Conservation (phyloP, 1,140 invertebrate genomes). For the Parasteatoda tepidariorum region DNA sequence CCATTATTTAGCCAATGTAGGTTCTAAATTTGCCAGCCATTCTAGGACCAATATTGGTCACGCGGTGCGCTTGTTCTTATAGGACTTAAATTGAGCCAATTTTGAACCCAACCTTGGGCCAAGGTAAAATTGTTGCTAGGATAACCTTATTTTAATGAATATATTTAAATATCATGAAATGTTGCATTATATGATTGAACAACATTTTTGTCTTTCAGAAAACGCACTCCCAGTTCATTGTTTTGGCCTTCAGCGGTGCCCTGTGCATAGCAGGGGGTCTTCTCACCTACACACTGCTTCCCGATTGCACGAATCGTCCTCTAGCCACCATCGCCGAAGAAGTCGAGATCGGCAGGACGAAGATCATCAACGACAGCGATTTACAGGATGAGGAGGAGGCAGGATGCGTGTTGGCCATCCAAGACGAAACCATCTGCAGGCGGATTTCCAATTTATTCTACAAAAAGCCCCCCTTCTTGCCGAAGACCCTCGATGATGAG, state of each 20-base stretch:
- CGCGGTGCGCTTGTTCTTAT: too few species aligned
- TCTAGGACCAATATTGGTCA: too few species aligned
- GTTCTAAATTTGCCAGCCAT: too few species aligned
- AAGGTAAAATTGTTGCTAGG: too few species aligned
- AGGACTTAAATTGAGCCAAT: too few species aligned
- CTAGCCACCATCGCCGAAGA: constrained; percentile 51
- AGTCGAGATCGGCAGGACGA: constrained; percentile 40
- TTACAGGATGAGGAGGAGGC: neutral
- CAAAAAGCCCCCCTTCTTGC: constrained; percentile 6
- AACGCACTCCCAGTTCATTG: constrained; percentile 25
- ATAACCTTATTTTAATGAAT: too few species aligned
- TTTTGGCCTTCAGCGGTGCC: constrained; percentile 24
- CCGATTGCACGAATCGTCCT: constrained; percentile 39
- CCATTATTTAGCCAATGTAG: too few species aligned
- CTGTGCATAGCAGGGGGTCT: constrained; percentile 9
- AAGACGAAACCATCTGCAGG: neutral
- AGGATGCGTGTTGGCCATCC: neutral
- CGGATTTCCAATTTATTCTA: constrained; percentile 4
- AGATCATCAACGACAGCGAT: constrained; percentile 46
- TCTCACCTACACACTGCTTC: constrained; percentile 17
- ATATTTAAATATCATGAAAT: neutral
- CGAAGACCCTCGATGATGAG: neutral
- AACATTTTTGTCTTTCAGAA: too few species aligned
- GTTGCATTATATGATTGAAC: neutral
- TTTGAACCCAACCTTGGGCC: too few species aligned